Evolutionary conservation across 2,797 vertebrate species (phyloP).

Genomic region (Fundulus diaphanus): DNA sequence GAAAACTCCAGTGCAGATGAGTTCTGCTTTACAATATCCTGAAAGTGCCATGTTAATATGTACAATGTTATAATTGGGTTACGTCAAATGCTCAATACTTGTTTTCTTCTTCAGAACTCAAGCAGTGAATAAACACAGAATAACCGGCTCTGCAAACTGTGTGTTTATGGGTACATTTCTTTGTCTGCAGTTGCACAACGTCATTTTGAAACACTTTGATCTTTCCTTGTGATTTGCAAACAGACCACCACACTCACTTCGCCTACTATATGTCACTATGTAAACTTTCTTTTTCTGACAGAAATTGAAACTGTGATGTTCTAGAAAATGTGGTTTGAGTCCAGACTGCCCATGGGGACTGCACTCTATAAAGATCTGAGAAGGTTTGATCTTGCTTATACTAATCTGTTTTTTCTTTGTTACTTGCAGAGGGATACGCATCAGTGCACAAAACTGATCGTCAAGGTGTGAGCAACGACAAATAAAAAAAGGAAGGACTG

Average conservation of each 20-base stretch:
- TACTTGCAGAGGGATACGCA: not conserved
- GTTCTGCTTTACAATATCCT: not conserved
- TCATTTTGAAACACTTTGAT: slow-evolving; percentile 6
- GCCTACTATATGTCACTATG: not conserved
- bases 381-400: not conserved
- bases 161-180: not conserved
- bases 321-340: not conserved
- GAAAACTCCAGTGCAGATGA: not conserved
- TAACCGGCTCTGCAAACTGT: not conserved
- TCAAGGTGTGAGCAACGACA: too few relatives aligned
- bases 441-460: too few relatives aligned
- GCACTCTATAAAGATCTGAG: not conserved
- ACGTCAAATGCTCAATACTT: not conserved
- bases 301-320: not conserved
- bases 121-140: not conserved
- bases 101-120: not conserved
- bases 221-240: slow-evolving; percentile 4
- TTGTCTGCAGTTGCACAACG: slow-evolving; percentile 5
- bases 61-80: not conserved
- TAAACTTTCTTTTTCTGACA: not conserved
- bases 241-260: not conserved
- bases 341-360: not conserved
- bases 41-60: not conserved
- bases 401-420: not conserved
- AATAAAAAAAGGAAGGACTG: too few relatives aligned